Evolutionary conservation across 2,797 vertebrate species (phyloP).

Genomic region (Centroberyx gerrardi): DNA sequence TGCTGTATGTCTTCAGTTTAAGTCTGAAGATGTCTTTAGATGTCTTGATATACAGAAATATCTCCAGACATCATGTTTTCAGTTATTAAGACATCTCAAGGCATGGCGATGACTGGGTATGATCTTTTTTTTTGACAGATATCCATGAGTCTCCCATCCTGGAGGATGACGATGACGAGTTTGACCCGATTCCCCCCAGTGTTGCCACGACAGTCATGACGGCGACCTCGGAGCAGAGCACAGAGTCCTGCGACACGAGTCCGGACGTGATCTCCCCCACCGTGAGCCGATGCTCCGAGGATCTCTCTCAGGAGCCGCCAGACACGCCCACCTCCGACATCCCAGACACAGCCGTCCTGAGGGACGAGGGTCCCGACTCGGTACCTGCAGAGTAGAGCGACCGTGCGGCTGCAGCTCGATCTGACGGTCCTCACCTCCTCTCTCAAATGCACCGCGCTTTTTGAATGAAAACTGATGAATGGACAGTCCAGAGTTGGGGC

Average conservation of each 20-base stretch:
- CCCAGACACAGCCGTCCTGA: constrained; percentile 79
- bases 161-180: constrained; percentile 92
- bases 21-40: too few relatives aligned
- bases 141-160: constrained; percentile 90
- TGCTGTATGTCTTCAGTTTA: too few relatives aligned
- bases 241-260: constrained; percentile 95
- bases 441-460: neutral
- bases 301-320: constrained; percentile 89
- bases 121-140: constrained; percentile 75
- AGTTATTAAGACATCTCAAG: too few relatives aligned
- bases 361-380: constrained; percentile 86
- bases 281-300: constrained; percentile 93
- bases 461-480: constrained; percentile 11
- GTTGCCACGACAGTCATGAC: constrained; percentile 88
- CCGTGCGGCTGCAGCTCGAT: neutral
- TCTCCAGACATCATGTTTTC: too few relatives aligned
- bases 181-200: constrained; percentile 89
- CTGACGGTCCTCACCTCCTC: neutral
- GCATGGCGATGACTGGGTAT: too few relatives aligned
- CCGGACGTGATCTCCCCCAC: constrained; percentile 93
- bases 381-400: constrained; percentile 74
- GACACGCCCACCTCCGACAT: constrained; percentile 87
- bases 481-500: neutral
- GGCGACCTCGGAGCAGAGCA: constrained; percentile 94
- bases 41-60: too few relatives aligned